Base-by-base conservation (phyloP, 92 coral and sea anemone species). In the Paragorgia papillata region DNA sequence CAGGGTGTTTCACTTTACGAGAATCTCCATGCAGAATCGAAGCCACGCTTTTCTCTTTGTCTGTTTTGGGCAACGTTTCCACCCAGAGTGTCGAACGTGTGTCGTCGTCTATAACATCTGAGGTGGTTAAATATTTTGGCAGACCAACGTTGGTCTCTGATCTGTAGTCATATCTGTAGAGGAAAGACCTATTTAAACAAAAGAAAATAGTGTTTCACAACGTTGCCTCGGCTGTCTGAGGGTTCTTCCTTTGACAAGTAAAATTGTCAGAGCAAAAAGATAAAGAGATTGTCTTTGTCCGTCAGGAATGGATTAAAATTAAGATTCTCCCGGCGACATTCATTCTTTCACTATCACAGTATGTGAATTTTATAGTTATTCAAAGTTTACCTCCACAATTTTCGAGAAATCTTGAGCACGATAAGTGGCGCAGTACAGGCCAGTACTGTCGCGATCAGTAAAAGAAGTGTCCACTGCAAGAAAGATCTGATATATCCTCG, bases 341-440 rank as follows among this genome's bases (percentile, higher is more conserved):
- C n/a, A n/a, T n/a, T n/a, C n/a, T n/a, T n/a, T n/a, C n/a, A n/a
- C n/a, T n/a, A n/a, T n/a, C n/a, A n/a, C n/a, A n/a, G n/a, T n/a
- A n/a, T n/a, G n/a, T n/a, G n/a, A n/a, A n/a, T n/a, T n/a, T n/a
- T n/a, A n/a, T n/a, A n/a, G n/a, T n/a, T n/a, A n/a, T n/a, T n/a
- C n/a, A n/a, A n/a, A n/a, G n/a, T n/a, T 1, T 53, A 71, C 78
- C 78, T 71, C 78, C 78, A 71, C 9, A 71, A 39, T 26, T 58
- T 57, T 71, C 64, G 53, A 2, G 49, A 48, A 49, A 71, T 55
- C 14, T 55, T 71, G 6, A n/a, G 18, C 8, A 63, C 78, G 20
- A 55, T 37, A 20, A 71, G 9, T 33, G 64, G 29, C 3, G 78
- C 18, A n/a, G 53, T 51, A 30, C 31, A 48, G n/a, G 64, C 51